Percentiles rank a stretch among this genome's conserved stretches.
Evolutionary conservation across 2,113 vertebrate genomes (phyloP).

Genomic region (Poeciliopsis turrubarensis): DNA sequence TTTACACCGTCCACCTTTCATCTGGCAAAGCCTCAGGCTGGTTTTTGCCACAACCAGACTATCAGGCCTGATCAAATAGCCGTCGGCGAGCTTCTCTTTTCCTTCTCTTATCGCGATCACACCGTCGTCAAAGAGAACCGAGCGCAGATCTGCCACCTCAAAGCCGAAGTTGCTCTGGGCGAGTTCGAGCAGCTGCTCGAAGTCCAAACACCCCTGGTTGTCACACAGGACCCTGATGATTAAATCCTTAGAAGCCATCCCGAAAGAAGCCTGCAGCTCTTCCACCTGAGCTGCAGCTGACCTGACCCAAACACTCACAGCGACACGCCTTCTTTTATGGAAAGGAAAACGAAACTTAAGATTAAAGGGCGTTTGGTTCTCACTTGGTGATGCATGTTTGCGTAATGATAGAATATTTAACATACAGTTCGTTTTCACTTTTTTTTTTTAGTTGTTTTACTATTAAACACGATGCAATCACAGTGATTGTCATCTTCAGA

Average conservation of each 20-base stretch:
- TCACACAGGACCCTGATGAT: conserved; percentile 61
- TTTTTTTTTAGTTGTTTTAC: no score
- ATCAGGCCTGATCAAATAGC: conserved; percentile 23
- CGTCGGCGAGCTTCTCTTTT: not conserved
- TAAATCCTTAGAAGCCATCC: conserved; percentile 35
- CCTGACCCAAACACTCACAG: not conserved
- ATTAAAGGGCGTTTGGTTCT: not conserved
- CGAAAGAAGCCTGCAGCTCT: accelerated
- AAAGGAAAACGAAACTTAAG: conserved; percentile 65
- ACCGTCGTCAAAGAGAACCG: conserved; percentile 50
- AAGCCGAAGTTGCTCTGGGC: conserved; percentile 19
- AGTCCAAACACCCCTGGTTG: conserved; percentile 67
- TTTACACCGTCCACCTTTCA: conserved; percentile 41
- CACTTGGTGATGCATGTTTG: no score
- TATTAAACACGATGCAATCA: no score
- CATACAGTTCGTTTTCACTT: no score
- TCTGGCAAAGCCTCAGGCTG: conserved; percentile 66
- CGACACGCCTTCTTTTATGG: not conserved
- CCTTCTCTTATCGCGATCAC: conserved; percentile 52
- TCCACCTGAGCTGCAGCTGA: not conserved
- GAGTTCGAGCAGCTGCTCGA: conserved; percentile 44
- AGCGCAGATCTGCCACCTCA: conserved; percentile 10
- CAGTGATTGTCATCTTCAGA: no score
- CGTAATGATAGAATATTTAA: no score
- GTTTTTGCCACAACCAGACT: conserved; percentile 73